Conservation (phyloP, 1,140 invertebrate species). For the Episyrphus balteatus region DNA sequence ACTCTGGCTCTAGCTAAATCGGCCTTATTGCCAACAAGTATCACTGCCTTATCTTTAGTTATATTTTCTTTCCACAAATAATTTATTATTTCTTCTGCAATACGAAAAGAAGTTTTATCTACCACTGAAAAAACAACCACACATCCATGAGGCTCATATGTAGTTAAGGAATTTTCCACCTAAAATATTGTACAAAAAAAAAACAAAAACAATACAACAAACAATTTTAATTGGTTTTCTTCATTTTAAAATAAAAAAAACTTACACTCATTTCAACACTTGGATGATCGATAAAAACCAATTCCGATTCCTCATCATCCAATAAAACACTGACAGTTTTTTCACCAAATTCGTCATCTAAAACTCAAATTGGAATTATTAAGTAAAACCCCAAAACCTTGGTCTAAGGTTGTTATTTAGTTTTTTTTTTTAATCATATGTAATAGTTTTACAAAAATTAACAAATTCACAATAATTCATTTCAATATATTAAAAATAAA, state of each 20-base stretch:
- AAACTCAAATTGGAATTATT: conserved; percentile 39
- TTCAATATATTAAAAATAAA: background rate
- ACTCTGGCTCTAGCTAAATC: conserved; percentile 77
- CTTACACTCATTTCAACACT: conserved; percentile 75
- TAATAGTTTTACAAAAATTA: background rate
- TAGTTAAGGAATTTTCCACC: conserved; percentile 74
- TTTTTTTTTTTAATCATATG: background rate
- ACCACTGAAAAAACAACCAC: conserved; percentile 80
- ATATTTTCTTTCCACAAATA: conserved; percentile 71
- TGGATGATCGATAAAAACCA: conserved; percentile 85
- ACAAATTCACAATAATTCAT: background rate
- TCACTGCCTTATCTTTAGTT: conserved; percentile 70
- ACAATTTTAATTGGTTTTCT: background rate
- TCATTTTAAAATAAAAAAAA: conserved; percentile 12
- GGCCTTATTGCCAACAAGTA: conserved; percentile 88
- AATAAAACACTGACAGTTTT: conserved; percentile 81
- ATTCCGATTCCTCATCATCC: conserved; percentile 81
- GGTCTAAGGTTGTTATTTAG: background rate
- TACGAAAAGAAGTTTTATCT: conserved; percentile 62
- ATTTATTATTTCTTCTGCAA: conserved; percentile 66
- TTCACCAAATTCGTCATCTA: conserved; percentile 86
- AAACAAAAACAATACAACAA: background rate
- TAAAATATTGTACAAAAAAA: conserved; percentile 21
- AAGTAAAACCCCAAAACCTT: conserved; percentile 7
- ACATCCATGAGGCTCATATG: conserved; percentile 82